Evolutionary conservation across 2,888 invertebrate species (phyloP).

Genomic region (Acronicta alni): DNA sequence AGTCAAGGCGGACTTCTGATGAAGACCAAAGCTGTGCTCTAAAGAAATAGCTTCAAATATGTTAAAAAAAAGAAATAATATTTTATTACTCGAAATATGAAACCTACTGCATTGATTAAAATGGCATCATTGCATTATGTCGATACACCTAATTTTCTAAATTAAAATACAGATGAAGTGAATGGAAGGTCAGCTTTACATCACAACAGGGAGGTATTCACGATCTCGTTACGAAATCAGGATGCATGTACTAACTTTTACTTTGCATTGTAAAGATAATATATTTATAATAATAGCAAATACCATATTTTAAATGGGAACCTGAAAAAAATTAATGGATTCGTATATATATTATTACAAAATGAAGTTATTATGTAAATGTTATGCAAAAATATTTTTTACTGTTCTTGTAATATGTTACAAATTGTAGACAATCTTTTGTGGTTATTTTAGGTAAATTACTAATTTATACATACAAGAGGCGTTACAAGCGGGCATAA

Average conservation of each 20-base stretch:
- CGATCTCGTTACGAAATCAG: constrained; percentile 33
- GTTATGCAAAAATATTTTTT: constrained; percentile 27
- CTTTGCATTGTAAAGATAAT: constrained; percentile 24
- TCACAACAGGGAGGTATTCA: constrained; percentile 29
- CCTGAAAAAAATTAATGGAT: constrained; percentile 14
- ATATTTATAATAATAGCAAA: constrained; percentile 15
- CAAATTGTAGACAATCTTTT: constrained; percentile 15
- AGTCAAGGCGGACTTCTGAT: too few species aligned
- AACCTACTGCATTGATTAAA: constrained; percentile 8
- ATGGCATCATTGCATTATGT: constrained; percentile 17
- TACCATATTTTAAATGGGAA: constrained; percentile 27
- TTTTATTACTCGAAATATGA: constrained; percentile 33
- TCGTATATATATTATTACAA: constrained; percentile 12
- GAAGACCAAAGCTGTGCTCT: too few species aligned
- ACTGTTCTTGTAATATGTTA: constrained; percentile 28
- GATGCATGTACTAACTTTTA: constrained; percentile 37
- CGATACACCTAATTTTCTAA: constrained; percentile 27
- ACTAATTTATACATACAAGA: constrained; percentile 20
- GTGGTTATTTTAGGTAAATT: constrained; percentile 15
- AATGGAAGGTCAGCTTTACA: constrained; percentile 40
- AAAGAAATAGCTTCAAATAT: too few species aligned
- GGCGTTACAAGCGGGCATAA: neutral
- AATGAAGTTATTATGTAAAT: constrained; percentile 45
- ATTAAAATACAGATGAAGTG: constrained; percentile 35
- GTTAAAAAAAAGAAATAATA: too few species aligned